Base-by-base conservation (phyloP, 2,113 vertebrate genomes). In the Nanorana parkeri region DNA sequence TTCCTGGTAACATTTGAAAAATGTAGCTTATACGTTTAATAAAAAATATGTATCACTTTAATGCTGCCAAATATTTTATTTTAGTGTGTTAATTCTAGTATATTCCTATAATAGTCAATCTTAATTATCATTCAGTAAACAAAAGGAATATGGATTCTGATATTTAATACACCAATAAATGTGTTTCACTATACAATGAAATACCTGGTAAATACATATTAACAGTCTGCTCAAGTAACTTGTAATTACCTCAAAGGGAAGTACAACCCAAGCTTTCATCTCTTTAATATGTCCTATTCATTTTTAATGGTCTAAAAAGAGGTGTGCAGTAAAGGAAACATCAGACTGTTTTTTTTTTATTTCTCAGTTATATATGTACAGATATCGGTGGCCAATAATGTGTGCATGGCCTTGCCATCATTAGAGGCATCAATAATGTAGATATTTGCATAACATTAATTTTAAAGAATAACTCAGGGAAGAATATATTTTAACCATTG, bases 231-330 rank as follows among this genome's bases (percentile, higher is more conserved):
- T 90, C 76, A 85, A 24, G 78, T 73, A 80, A 87, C 85, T 84
- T 86, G 56, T 90, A 90, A 93, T 91, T 89, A 86, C 81, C 87
- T 89, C 90, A 86, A 89, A 78, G 80, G 88, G 88, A 89, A 93
- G 83, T 84, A 85, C 71, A 89, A 58, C 29, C 76, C 79, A 86
- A 72, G 32, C 84, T 88, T 91, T 89, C 88, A 87, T 89, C 89
- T 88, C 71, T 85, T 89, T 93, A 69, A 88, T 88, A 86, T 83
- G 72, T 76, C 71, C 79, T 84, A 83, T 87, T 91, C 85, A 84
- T 90, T 88, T 90, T 85, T 84, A 85, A 84, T 54, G 66, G 85
- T 72, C 65, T 84, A 84, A 82, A 84, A 76, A 90, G 86, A 52
- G 84, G 80, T 85, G 82, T 84, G 86, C 86, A 80, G 78, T 87